Evolutionary conservation across 1,140 invertebrate species (phyloP).

Genomic region (Ooceraea biroi): DNA sequence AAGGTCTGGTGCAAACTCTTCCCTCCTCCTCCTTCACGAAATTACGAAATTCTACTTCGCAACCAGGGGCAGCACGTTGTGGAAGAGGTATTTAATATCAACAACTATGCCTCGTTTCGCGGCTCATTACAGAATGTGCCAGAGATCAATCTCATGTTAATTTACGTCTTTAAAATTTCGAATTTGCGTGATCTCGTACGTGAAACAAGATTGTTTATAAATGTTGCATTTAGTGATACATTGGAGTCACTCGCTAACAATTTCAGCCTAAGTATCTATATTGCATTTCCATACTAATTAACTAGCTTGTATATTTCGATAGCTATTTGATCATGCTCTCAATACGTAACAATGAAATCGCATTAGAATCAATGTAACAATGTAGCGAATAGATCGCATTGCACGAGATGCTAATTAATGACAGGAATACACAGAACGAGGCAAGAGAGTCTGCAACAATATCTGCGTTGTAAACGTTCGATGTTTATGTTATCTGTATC

Average conservation of each 20-base stretch:
- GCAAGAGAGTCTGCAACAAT: conserved; percentile 45
- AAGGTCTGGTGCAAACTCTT: conserved; percentile 20
- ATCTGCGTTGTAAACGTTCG: conserved; percentile 23
- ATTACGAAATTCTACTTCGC: conserved; percentile 44
- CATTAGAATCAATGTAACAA: conserved; percentile 39
- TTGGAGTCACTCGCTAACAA: background rate
- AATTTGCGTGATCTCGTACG: background rate
- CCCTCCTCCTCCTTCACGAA: conserved; percentile 10
- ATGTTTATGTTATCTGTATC: conserved; percentile 34
- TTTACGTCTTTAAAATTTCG: background rate
- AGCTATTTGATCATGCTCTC: background rate
- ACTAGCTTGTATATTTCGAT: conserved; percentile 5
- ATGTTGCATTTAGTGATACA: conserved; percentile 10
- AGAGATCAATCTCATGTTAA: background rate
- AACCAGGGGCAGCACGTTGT: conserved; percentile 16
- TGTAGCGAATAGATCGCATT: background rate
- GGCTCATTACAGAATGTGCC: background rate
- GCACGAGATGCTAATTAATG: conserved; percentile 27
- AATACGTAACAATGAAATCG: conserved; percentile 17
- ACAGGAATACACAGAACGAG: background rate
- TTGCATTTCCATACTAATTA: conserved; percentile 27
- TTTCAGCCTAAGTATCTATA: background rate
- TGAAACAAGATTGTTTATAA: background rate
- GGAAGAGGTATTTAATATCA: conserved; percentile 23
- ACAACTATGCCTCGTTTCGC: conserved; percentile 13